A percentile compares a stretch with the other conserved stretches of the same genome.
These are phyloP conservation scores for Selenia dentaria DNA, from an alignment of 2,888 invertebrate species.

Conservation along the genomic window DNA sequence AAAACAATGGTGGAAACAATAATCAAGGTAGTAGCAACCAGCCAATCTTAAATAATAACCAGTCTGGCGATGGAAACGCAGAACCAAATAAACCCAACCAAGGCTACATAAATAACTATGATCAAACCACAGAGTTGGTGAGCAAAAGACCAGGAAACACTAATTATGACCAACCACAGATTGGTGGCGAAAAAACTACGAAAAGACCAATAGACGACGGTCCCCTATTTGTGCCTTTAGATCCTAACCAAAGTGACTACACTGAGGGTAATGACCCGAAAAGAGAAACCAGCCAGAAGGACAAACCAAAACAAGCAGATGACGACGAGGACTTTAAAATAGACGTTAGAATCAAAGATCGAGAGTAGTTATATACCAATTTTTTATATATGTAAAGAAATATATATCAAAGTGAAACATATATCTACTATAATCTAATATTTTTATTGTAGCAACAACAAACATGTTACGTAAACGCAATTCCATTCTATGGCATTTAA, in stretches of 20 bases:
- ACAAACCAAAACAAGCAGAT: conserved; percentile 39
- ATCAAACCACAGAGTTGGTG: conserved; percentile 10
- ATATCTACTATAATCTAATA: too few relatives aligned
- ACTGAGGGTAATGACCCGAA: conserved; percentile 62
- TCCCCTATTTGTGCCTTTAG: conserved; percentile 63
- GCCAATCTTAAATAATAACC: conserved; percentile 3
- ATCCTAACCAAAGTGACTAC: conserved; percentile 55
- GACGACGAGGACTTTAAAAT: conserved; percentile 57
- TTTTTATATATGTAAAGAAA: too few relatives aligned
- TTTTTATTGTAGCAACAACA: too few relatives aligned
- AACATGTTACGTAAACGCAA: too few relatives aligned
- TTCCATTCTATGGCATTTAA: too few relatives aligned
- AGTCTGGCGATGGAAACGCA: conserved; percentile 7
- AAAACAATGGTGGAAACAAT: conserved; percentile 7
- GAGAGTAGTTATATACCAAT: not conserved
- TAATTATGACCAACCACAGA: conserved; percentile 17
- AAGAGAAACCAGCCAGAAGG: conserved; percentile 49
- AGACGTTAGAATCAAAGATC: conserved; percentile 61
- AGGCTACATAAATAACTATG: not conserved
- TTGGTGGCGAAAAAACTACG: too few relatives aligned
- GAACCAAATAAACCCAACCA: conserved; percentile 15
- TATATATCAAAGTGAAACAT: too few relatives aligned
- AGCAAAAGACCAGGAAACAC: conserved; percentile 12
- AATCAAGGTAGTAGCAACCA: conserved; percentile 1
- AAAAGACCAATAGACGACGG: conserved; percentile 49